phyloP scores from a whole-genome alignment of 2,888 invertebrate species.

The Eupelmus urozonus region DNA sequence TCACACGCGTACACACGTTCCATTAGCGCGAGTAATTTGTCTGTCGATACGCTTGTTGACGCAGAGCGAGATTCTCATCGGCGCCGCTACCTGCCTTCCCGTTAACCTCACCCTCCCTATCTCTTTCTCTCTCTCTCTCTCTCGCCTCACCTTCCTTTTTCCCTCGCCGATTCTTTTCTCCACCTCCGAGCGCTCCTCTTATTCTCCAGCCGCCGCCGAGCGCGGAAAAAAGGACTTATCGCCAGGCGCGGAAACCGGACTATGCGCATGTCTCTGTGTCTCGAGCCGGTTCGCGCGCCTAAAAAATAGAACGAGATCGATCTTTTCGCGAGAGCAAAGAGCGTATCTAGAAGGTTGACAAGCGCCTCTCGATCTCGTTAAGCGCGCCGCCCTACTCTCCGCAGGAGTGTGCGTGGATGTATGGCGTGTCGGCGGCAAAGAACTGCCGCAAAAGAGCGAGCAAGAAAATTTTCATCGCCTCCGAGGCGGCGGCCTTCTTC shows the following conservation, averaged over 20 bases:
- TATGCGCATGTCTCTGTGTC: background rate
- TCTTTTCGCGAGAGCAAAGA: slow-evolving; percentile 12
- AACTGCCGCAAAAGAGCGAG: background rate
- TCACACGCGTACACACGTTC: slow-evolving; percentile 59
- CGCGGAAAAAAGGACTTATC: slow-evolving; percentile 18
- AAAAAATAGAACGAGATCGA: slow-evolving; percentile 49
- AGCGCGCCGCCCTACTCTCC: background rate
- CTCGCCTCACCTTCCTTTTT: slow-evolving; percentile 23
- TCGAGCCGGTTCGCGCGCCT: background rate
- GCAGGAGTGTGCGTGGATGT: background rate
- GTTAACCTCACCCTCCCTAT: slow-evolving; percentile 19
- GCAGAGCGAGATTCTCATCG: slow-evolving; percentile 49
- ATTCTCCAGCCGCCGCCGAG: background rate
- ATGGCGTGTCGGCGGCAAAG: background rate
- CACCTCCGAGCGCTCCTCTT: background rate
- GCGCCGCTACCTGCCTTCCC: slow-evolving; percentile 59
- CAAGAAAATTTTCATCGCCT: slow-evolving; percentile 18
- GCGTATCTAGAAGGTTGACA: slow-evolving; percentile 30
- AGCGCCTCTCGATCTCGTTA: slow-evolving; percentile 44
- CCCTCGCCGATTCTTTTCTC: slow-evolving; percentile 18
- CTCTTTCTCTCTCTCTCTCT: slow-evolving; percentile 12
- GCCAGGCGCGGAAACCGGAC: slow-evolving; percentile 35
- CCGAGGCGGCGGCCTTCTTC: background rate
- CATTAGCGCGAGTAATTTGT: slow-evolving; percentile 65
- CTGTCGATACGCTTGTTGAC: slow-evolving; percentile 62